Conservation (phyloP, 2,888 invertebrate genomes). For the Ferdinandea cuprea region DNA sequence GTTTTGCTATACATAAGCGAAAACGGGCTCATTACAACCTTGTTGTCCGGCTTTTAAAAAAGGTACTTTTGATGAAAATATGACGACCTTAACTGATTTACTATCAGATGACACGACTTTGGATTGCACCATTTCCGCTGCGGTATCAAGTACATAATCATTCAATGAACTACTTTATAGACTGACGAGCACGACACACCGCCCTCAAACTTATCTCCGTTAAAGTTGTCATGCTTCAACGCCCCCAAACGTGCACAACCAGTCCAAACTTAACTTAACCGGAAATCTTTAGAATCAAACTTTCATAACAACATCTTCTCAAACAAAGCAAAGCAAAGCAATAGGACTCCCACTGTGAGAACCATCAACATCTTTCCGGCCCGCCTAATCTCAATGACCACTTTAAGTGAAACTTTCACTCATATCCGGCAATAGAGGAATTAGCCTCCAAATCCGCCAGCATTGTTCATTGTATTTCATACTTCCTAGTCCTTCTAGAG, state of each 20-base stretch:
- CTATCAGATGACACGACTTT: too few species aligned
- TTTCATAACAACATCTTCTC: slow-evolving; percentile 65
- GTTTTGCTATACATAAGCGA: too few species aligned
- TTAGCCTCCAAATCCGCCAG: slow-evolving; percentile 68
- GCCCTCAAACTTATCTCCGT: slow-evolving; percentile 17
- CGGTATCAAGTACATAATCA: too few species aligned
- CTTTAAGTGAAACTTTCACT: slow-evolving; percentile 67
- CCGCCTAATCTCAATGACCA: slow-evolving; percentile 73
- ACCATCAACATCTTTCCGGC: slow-evolving; percentile 68
- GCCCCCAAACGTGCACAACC: slow-evolving; percentile 22
- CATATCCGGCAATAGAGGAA: slow-evolving; percentile 70
- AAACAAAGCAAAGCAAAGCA: slow-evolving; percentile 6
- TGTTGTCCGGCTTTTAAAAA: too few species aligned
- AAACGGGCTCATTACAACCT: too few species aligned
- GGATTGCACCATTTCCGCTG: too few species aligned
- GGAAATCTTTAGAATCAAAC: slow-evolving; percentile 57
- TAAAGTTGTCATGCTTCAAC: slow-evolving; percentile 42
- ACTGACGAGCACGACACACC: too few species aligned
- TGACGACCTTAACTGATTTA: too few species aligned
- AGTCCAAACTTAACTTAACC: slow-evolving; percentile 17
- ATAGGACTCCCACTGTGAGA: slow-evolving; percentile 32
- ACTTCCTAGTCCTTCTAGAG: slow-evolving; percentile 26
- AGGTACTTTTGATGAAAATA: too few species aligned
- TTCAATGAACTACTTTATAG: too few species aligned
- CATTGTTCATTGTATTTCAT: slow-evolving; percentile 56